Evolutionary conservation across 2,888 invertebrate species (phyloP).

Genomic region (Acanthosepion lycidas): DNA sequence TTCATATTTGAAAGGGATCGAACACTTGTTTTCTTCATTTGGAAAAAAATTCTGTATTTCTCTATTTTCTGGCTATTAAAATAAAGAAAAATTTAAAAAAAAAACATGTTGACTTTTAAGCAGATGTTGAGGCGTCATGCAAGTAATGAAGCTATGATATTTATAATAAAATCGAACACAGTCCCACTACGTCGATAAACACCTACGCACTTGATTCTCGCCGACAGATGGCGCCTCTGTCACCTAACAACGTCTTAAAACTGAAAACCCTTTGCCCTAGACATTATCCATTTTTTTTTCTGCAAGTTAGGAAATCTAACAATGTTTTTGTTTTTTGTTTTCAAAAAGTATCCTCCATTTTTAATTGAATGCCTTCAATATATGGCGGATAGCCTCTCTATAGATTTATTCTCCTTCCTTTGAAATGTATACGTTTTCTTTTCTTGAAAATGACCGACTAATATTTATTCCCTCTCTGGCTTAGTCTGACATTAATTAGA

Average conservation of each 20-base stretch:
- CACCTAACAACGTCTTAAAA: conserved; percentile 9
- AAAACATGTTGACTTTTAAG: neutral
- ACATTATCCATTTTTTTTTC: neutral
- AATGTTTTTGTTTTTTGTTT: neutral
- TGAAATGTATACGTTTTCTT: neutral
- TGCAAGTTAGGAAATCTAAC: neutral
- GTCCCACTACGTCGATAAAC: neutral
- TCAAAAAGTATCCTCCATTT: neutral
- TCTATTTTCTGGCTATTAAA: neutral
- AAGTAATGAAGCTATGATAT: neutral
- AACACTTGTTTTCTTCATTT: neutral
- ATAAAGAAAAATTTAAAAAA: neutral
- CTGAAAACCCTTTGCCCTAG: conserved; percentile 5
- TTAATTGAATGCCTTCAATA: neutral
- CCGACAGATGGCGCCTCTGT: conserved; percentile 21
- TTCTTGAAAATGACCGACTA: neutral
- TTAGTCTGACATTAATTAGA: conserved; percentile 11
- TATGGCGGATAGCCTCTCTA: neutral
- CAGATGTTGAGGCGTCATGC: neutral
- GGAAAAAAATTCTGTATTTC: too few relatives aligned
- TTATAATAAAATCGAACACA: neutral
- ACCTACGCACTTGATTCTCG: neutral
- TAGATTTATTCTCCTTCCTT: neutral
- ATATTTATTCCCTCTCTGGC: neutral
- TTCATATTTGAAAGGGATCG: too few relatives aligned